phyloP scores from a whole-genome alignment of 2,113 vertebrate genomes.

The Nibea albiflora region DNA sequence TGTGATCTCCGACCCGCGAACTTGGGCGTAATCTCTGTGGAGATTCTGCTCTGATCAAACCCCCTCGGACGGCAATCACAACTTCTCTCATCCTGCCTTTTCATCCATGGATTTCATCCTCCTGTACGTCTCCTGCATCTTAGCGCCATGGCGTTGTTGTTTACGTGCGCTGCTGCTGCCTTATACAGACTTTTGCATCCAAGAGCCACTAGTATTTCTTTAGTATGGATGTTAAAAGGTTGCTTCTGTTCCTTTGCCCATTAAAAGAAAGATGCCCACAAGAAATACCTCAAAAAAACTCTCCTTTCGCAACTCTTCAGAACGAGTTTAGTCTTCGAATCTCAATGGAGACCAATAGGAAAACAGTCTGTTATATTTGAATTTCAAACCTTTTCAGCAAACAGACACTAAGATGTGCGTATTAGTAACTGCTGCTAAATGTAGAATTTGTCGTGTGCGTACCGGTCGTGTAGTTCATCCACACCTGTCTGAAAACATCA shows the following conservation, averaged over 20 bases:
- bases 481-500: slow-evolving; percentile 34
- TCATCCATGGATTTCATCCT: not conserved
- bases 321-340: slow-evolving; percentile 33
- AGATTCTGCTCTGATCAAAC: slow-evolving; percentile 3
- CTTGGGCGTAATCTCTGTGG: not conserved
- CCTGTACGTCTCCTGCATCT: slow-evolving; percentile 24
- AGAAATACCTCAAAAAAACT: slow-evolving; percentile 78
- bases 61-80: slow-evolving; percentile 37
- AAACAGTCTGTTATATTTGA: slow-evolving; percentile 10
- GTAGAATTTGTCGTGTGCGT: slow-evolving; percentile 47
- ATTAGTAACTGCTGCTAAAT: slow-evolving; percentile 74
- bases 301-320: slow-evolving; percentile 9
- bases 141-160: slow-evolving; percentile 63
- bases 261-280: slow-evolving; percentile 37
- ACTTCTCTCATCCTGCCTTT: slow-evolving; percentile 5
- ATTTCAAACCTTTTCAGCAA: slow-evolving; percentile 6
- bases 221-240: slow-evolving; percentile 40
- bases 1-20: slow-evolving; percentile 81
- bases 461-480: slow-evolving; percentile 43
- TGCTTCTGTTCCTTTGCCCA: slow-evolving; percentile 34
- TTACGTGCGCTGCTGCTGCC: slow-evolving; percentile 79
- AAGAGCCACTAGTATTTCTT: slow-evolving; percentile 66
- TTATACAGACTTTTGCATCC: slow-evolving; percentile 56
- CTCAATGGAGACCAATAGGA: slow-evolving; percentile 51
- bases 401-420: slow-evolving; percentile 41